phyloP scores from a whole-genome alignment of 2,888 invertebrate species.

The Phania funesta region DNA sequence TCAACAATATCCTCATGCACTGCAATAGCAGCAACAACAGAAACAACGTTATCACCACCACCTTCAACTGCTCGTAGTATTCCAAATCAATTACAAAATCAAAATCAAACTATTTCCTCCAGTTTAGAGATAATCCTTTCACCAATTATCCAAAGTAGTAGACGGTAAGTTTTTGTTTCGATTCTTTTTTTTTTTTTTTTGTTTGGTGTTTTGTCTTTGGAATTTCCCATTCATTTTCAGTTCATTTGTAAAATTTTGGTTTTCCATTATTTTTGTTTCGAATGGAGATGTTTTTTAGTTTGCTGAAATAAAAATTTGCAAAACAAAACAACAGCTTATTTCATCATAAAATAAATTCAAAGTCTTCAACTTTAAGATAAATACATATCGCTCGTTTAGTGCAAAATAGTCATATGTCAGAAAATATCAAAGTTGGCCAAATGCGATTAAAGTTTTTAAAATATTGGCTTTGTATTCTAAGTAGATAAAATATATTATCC shows the following conservation, averaged over 20 bases:
- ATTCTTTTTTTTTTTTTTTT: neutral
- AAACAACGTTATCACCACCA: conserved; percentile 33
- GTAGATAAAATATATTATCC: too few species aligned
- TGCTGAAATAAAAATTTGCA: neutral
- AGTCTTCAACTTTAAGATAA: too few species aligned
- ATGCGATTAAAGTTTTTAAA: too few species aligned
- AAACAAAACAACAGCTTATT: neutral
- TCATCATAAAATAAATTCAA: neutral
- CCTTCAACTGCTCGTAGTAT: conserved; percentile 68
- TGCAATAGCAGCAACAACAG: conserved; percentile 58
- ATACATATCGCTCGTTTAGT: too few species aligned
- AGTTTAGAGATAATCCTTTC: conserved; percentile 81
- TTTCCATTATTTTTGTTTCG: neutral
- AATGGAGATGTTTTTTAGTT: conserved; percentile 17
- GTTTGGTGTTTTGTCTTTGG: neutral
- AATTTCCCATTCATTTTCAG: neutral
- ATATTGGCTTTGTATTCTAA: too few species aligned
- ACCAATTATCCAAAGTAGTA: conserved; percentile 81
- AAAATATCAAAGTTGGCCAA: too few species aligned
- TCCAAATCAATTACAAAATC: conserved; percentile 73
- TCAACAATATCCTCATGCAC: conserved; percentile 56
- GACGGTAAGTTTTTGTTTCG: conserved; percentile 79
- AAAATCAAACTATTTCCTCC: conserved; percentile 80
- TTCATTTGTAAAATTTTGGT: conserved; percentile 6
- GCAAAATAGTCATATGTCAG: too few species aligned